These are phyloP conservation scores for Poecile montanus DNA, from an alignment of 2,797 vertebrate species.

Conservation along the genomic window DNA sequence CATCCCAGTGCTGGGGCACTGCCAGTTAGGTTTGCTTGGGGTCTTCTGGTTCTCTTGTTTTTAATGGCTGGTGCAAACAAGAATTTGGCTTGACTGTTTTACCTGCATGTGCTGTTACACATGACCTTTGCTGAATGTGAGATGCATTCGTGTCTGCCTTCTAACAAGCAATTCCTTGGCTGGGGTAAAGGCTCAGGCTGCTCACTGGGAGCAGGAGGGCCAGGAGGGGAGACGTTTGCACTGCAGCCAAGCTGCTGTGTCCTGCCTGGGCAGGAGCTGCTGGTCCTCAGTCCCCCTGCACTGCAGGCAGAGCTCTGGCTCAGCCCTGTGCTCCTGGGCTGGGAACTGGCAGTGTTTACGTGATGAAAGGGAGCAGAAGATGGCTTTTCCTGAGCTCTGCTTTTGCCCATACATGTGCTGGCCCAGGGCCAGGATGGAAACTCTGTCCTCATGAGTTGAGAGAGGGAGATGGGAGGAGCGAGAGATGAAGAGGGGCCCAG, in stretches of 20 bases:
- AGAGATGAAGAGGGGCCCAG: slow-evolving; percentile 41
- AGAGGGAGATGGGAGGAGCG: slow-evolving; percentile 60
- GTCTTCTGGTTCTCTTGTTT: not conserved
- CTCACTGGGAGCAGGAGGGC: not conserved
- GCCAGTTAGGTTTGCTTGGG: not conserved
- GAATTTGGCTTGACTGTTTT: not conserved
- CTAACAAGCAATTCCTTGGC: fast-evolving
- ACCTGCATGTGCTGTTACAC: not conserved
- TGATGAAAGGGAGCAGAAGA: slow-evolving; percentile 59
- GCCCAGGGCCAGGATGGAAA: slow-evolving; percentile 76
- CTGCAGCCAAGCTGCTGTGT: not conserved
- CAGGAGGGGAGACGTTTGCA: not conserved
- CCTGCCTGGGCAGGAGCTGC: not conserved
- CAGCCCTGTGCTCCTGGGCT: not conserved
- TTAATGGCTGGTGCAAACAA: fast-evolving
- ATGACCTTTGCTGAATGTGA: not conserved
- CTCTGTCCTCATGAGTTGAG: slow-evolving; percentile 70
- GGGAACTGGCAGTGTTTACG: not conserved
- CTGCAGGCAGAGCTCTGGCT: not conserved
- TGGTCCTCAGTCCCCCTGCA: not conserved
- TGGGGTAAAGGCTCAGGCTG: not conserved
- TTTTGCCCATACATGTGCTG: slow-evolving; percentile 71
- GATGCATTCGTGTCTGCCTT: not conserved
- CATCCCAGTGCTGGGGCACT: not conserved
- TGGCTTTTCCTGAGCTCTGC: slow-evolving; percentile 71